Conservation (phyloP, 2,888 invertebrate species). For the Boloria euphrosyne region DNA sequence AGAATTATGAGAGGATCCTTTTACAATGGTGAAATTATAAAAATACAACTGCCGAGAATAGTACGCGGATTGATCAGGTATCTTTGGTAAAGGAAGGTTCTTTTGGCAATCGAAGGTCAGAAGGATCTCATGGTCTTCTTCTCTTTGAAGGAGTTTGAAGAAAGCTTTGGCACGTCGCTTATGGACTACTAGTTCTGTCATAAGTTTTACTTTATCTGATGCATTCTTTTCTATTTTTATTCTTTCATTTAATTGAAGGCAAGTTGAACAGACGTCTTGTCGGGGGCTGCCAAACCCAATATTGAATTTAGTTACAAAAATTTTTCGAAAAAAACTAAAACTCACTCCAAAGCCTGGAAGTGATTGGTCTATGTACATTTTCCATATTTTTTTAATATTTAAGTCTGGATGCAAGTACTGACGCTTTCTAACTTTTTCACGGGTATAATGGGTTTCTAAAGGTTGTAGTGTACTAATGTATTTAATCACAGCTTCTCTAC, state of each 20-base stretch:
- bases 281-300: constrained; percentile 27
- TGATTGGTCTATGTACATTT: constrained; percentile 22
- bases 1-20: constrained; percentile 2
- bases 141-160: not conserved
- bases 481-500: constrained; percentile 16
- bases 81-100: too few species aligned
- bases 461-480: constrained; percentile 13
- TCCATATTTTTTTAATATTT: constrained; percentile 10
- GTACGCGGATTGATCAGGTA: too few species aligned
- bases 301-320: constrained; percentile 22
- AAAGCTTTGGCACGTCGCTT: constrained; percentile 1
- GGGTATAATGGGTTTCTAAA: constrained; percentile 3
- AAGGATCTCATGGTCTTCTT: too few species aligned
- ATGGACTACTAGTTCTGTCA: not conserved
- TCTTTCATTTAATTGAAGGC: constrained; percentile 20
- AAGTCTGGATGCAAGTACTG: constrained; percentile 3
- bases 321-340: constrained; percentile 6
- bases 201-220: not conserved
- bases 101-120: too few species aligned
- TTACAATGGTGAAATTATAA: constrained; percentile 13
- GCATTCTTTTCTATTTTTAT: not conserved
- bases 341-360: constrained; percentile 21
- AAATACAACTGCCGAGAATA: too few species aligned
- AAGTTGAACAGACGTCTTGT: constrained; percentile 26
- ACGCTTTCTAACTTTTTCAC: constrained; percentile 6